These are phyloP conservation scores for Micronycteris hirsuta DNA, from an alignment of 2,113 vertebrate genomes.

Conservation along the genomic window DNA sequence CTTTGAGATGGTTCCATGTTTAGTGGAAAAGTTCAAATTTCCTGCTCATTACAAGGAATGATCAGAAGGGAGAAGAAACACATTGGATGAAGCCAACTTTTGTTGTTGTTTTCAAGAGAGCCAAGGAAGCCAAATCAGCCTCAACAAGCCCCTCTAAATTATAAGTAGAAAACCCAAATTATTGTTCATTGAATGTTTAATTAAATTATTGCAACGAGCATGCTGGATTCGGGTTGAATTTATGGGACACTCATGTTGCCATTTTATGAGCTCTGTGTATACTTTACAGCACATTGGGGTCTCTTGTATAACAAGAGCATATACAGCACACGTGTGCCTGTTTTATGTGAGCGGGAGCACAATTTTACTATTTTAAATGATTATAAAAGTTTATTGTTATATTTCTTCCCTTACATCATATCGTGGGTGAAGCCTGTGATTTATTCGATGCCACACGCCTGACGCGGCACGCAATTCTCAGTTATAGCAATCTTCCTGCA, in stretches of 20 bases:
- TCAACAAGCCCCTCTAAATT: not conserved
- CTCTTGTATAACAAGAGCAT: constrained; percentile 37
- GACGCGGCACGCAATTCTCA: constrained; percentile 10
- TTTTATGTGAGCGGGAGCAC: constrained; percentile 49
- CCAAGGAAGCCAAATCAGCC: not conserved
- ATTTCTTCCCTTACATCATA: not conserved
- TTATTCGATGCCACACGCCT: constrained; percentile 33
- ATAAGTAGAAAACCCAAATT: constrained; percentile 27
- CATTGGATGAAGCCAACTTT: not conserved
- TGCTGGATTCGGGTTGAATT: constrained; percentile 45
- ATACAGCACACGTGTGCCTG: constrained; percentile 21
- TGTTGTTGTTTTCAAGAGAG: not conserved
- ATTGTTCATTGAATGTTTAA: constrained; percentile 59
- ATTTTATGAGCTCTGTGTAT: constrained; percentile 35
- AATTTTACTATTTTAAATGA: constrained; percentile 58
- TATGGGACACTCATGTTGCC: constrained; percentile 13
- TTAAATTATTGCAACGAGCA: constrained; percentile 49
- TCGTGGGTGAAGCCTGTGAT: constrained; percentile 30
- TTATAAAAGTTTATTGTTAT: constrained; percentile 43
- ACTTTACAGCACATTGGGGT: constrained; percentile 51
- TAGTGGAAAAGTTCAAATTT: not conserved
- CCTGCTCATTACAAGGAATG: not conserved
- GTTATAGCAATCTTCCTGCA: not conserved
- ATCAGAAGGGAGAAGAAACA: not conserved
- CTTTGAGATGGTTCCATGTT: not conserved